phyloP scores from a whole-genome alignment of 2,797 vertebrate genomes.

The Bradypodion pumilum region DNA sequence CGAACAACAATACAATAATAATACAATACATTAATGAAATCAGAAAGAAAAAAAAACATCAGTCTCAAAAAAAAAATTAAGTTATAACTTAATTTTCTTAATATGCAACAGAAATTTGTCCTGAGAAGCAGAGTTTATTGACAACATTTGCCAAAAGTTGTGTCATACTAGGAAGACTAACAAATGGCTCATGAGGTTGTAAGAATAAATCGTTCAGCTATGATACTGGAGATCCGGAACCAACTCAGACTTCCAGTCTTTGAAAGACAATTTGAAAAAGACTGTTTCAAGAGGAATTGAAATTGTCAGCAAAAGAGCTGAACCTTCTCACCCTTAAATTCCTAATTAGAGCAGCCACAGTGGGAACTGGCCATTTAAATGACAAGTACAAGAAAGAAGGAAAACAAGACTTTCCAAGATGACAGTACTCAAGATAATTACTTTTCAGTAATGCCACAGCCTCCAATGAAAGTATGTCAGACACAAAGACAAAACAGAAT shows the following conservation, averaged over 20 bases:
- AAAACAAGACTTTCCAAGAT: conserved; percentile 37
- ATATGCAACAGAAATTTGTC: conserved; percentile 66
- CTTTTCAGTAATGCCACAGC: conserved; percentile 10
- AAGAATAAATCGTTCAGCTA: conserved; percentile 61
- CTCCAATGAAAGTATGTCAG: neutral
- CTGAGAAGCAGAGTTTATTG: conserved; percentile 59
- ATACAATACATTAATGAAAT: too few relatives aligned
- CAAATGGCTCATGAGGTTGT: conserved; percentile 57
- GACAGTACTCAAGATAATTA: conserved; percentile 37
- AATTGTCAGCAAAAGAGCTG: conserved; percentile 60
- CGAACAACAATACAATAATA: too few relatives aligned
- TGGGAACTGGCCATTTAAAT: conserved; percentile 44
- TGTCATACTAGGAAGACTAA: conserved; percentile 51
- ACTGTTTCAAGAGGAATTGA: conserved; percentile 63
- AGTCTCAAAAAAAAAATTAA: too few relatives aligned
- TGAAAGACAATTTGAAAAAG: conserved; percentile 53
- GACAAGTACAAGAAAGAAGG: conserved; percentile 49
- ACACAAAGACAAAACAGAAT: conserved; percentile 5
- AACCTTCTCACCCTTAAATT: conserved; percentile 62
- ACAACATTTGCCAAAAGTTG: conserved; percentile 62
- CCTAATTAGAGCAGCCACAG: conserved; percentile 59
- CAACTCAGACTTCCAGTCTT: conserved; percentile 53
- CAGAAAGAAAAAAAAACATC: too few relatives aligned
- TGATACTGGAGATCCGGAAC: conserved; percentile 60
- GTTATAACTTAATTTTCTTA: too few relatives aligned